phyloP scores from a whole-genome alignment of 2,797 vertebrate species.

The Peromyscus eremicus region DNA sequence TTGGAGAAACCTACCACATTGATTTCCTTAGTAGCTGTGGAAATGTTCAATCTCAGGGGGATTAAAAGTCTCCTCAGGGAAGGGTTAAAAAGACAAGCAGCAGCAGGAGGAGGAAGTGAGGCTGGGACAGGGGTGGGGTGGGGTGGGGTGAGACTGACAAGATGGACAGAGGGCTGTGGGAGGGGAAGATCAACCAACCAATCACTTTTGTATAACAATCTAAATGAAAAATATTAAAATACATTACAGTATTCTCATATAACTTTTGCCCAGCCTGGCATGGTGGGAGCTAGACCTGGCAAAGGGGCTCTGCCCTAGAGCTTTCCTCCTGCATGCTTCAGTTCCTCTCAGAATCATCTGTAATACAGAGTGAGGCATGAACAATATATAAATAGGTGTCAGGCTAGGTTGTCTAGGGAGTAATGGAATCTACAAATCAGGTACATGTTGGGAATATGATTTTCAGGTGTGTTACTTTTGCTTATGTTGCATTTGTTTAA shows the following conservation, averaged over 20 bases:
- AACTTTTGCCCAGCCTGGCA: not conserved
- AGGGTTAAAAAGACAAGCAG: not conserved
- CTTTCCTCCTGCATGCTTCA: not conserved
- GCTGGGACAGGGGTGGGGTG: not conserved
- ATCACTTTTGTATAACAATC: not conserved
- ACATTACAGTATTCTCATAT: too few relatives aligned
- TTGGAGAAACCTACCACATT: not conserved
- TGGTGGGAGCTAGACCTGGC: not conserved
- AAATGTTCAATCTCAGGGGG: not conserved
- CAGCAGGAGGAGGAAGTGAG: not conserved
- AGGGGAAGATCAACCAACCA: not conserved
- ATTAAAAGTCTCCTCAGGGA: not conserved
- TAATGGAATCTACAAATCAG: not conserved
- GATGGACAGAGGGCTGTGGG: too few relatives aligned
- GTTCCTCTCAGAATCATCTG: not conserved
- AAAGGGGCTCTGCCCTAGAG: not conserved
- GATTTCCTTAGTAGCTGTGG: not conserved
- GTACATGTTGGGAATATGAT: too few relatives aligned
- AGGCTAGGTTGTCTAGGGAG: not conserved
- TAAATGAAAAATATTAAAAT: not conserved
- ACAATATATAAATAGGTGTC: not conserved
- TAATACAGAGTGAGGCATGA: not conserved
- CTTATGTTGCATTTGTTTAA: too few relatives aligned
- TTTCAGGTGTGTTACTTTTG: too few relatives aligned
- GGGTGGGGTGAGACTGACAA: rapidly evolving